These are phyloP conservation scores for Plusia festucae DNA, from an alignment of 2,888 invertebrate genomes.

Conservation along the genomic window DNA sequence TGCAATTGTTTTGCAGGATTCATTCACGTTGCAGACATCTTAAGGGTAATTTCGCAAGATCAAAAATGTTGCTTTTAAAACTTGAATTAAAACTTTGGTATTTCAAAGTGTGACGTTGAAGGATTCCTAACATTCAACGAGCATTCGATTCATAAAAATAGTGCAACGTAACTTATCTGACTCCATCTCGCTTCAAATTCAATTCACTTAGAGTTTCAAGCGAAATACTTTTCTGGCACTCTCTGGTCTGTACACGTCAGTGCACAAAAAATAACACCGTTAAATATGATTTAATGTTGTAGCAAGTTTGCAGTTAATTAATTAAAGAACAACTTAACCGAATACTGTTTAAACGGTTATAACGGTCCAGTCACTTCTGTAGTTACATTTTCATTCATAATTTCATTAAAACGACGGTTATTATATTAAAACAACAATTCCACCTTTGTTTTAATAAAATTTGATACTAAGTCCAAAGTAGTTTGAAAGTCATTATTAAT, in stretches of 20 bases:
- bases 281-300: conserved; percentile 7
- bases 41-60: neutral
- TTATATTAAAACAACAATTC: conserved; percentile 12
- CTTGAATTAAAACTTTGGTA: too few species aligned
- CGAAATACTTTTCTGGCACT: conserved; percentile 49
- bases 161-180: conserved; percentile 31
- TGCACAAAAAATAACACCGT: conserved; percentile 26
- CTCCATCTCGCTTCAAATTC: conserved; percentile 34
- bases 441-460: conserved; percentile 16
- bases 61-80: neutral
- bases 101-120: neutral
- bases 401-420: conserved; percentile 7
- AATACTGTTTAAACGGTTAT: conserved; percentile 7
- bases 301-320: neutral
- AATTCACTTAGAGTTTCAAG: conserved; percentile 50
- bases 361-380: neutral
- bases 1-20: too few species aligned
- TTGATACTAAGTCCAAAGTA: conserved; percentile 26
- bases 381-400: neutral
- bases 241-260: conserved; percentile 42
- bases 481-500: conserved; percentile 24
- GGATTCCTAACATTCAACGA: neutral
- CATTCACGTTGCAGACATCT: too few species aligned
- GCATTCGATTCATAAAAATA: conserved; percentile 21
- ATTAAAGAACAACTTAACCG: neutral